Evolutionary conservation across 2,888 invertebrate genomes (phyloP).

Genomic region (Dynastes maya): DNA sequence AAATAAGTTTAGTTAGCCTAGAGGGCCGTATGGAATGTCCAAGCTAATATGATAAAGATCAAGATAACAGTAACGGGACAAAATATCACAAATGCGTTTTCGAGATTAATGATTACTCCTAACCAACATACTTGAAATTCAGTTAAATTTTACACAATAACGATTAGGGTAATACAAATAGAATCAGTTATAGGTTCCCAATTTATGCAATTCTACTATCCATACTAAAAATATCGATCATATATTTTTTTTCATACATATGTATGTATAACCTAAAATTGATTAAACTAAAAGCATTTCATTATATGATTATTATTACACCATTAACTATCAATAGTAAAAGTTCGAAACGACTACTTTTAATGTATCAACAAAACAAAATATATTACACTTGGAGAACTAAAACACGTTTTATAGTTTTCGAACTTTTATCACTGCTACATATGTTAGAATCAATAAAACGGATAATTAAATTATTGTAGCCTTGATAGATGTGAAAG

Average conservation of each 20-base stretch:
- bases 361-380: conserved; percentile 26
- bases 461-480: conserved; percentile 22
- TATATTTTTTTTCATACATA: too few relatives aligned
- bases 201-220: too few relatives aligned
- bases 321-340: conserved; percentile 3
- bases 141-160: too few relatives aligned
- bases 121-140: too few relatives aligned
- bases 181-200: too few relatives aligned
- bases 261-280: neutral
- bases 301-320: conserved; percentile 10
- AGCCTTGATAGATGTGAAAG: neutral
- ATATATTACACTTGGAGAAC: conserved; percentile 29
- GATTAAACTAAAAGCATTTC: conserved; percentile 12
- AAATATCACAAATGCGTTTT: conserved; percentile 38
- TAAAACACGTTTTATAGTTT: conserved; percentile 25
- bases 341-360: neutral
- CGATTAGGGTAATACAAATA: too few relatives aligned
- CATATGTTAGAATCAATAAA: conserved; percentile 26
- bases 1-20: conserved; percentile 22
- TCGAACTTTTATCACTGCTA: conserved; percentile 22
- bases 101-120: neutral
- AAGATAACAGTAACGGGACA: conserved; percentile 31
- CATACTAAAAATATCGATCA: too few relatives aligned
- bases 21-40: neutral
- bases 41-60: conserved; percentile 43